Percentiles rank a stretch among this genome's conserved stretches.
Evolutionary conservation across 2,113 vertebrate genomes (phyloP).

Genomic region (Ophiodon elongatus): DNA sequence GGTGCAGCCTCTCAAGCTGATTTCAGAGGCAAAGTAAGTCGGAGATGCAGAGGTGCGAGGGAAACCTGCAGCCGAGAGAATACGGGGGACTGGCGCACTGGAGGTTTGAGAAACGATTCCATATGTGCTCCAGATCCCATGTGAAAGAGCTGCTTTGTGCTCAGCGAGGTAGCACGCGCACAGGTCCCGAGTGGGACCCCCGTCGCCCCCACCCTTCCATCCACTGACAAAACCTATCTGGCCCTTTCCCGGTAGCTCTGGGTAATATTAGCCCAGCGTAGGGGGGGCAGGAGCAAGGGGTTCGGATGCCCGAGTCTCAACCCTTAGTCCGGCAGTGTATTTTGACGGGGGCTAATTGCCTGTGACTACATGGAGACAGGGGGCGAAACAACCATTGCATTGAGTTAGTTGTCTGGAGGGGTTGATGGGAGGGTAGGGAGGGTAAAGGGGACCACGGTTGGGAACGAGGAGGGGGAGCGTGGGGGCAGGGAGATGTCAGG

Average conservation of each 20-base stretch:
- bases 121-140: slow-evolving; percentile 80
- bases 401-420: slow-evolving; percentile 50
- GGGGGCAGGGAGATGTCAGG: slow-evolving; percentile 47
- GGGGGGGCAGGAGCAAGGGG: slow-evolving; percentile 42
- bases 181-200: slow-evolving; percentile 56
- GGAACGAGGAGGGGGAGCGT: neutral
- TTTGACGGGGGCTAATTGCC: slow-evolving; percentile 80
- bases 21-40: slow-evolving; percentile 51
- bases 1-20: slow-evolving; percentile 42
- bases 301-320: slow-evolving; percentile 52
- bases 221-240: slow-evolving; percentile 64
- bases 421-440: neutral
- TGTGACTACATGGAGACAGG: slow-evolving; percentile 74
- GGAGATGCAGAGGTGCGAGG: slow-evolving; percentile 60
- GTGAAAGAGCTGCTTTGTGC: slow-evolving; percentile 85
- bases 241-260: slow-evolving; percentile 62
- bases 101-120: slow-evolving; percentile 79
- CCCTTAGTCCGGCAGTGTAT: slow-evolving; percentile 63
- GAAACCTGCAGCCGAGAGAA: slow-evolving; percentile 64
- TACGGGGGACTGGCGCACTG: slow-evolving; percentile 49
- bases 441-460: slow-evolving; percentile 23
- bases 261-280: slow-evolving; percentile 69
- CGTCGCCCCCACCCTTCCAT: slow-evolving; percentile 31
- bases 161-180: slow-evolving; percentile 69
- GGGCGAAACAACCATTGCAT: slow-evolving; percentile 68